A percentile compares a stretch with the other conserved stretches of the same genome.
Evolutionary conservation across 2,888 invertebrate genomes (phyloP).

Genomic region (Cataglyphis altisquamis): DNA sequence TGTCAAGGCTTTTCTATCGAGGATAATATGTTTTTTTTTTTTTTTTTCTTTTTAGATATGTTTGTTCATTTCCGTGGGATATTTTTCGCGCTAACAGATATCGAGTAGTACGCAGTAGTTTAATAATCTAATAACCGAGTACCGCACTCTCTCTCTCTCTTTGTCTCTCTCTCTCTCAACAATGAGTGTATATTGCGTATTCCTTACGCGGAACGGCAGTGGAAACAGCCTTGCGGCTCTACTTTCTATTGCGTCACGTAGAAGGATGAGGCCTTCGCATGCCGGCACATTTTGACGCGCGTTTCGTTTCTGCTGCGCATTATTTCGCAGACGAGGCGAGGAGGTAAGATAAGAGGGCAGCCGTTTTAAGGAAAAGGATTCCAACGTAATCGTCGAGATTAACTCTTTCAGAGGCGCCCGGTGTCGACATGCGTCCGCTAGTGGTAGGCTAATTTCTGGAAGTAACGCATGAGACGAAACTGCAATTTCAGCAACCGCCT

Average conservation of each 20-base stretch:
- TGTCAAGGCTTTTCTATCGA: not conserved
- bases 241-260: constrained; percentile 81
- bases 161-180: not conserved
- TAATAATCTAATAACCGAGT: constrained; percentile 29
- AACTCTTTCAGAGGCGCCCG: constrained; percentile 14
- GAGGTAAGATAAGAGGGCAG: not conserved
- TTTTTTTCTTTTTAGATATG: not conserved
- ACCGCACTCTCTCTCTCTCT: not conserved
- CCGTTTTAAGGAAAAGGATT: constrained; percentile 25
- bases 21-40: not conserved
- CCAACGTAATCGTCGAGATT: constrained; percentile 27
- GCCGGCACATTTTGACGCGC: constrained; percentile 53
- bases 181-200: constrained; percentile 60
- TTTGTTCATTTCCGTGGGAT: not conserved
- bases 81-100: not conserved
- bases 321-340: constrained; percentile 24
- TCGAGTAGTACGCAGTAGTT: not conserved
- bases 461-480: constrained; percentile 15
- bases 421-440: constrained; percentile 17
- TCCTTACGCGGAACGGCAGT: constrained; percentile 61
- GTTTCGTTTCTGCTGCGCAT: constrained; percentile 51
- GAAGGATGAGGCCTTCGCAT: constrained; percentile 75
- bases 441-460: constrained; percentile 25
- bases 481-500: constrained; percentile 6
- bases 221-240: constrained; percentile 80